Evolutionary conservation across 2,113 vertebrate species (phyloP), one percentile per base, ranked within the genome.

Genomic region (Columba livia): DNA sequence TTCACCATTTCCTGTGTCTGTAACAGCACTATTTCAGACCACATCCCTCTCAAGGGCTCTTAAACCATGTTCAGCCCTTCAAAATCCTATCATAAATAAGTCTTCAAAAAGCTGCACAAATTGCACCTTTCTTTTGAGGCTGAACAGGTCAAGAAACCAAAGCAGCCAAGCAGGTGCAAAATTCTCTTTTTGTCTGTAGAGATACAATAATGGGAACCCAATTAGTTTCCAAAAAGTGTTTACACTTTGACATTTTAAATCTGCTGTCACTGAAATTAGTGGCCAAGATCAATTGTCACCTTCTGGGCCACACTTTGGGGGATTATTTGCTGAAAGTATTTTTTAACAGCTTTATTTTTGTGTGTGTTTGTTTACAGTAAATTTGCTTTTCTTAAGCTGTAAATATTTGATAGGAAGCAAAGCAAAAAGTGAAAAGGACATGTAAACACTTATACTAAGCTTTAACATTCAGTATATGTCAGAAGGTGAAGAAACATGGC

Each of bases 381-480:
- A 85, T 95, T 87, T 89, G 53, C 44, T 81, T 92, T 85, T 9
- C 73, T 84, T 74, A 79, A 93, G 57, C 73, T 85, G 89, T 79
- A 93, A 94, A 87, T 93, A 90, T 92, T 89, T 94, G 65, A 31
- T 53, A 12, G 53, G 56, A 28, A 89, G 9, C 62, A 71, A 61
- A 64, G 21, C 25, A 80, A 56, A 50, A 32, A 74, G 85, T 4
- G 47, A 40, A 64, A 78, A 85, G 38, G 57, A 74, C 34, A 36
- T 5, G 69, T 60, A 86, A 92, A 89, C 1, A 5, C 56, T 85
- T 40, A 5, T 6, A 54, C 24, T 34, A 8, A 64, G 56, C 69
- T 62, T 17, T n/a, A 54, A 21, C 28, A 7, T 16, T 36, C 42
- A 61, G 51, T 28, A 32, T 10, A 31, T 1, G 0, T 23, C 67